A percentile compares a stretch with the other conserved stretches of the same genome.
Evolutionary conservation across 2,888 invertebrate genomes (phyloP).

Genomic region (Cinara cedri): DNA sequence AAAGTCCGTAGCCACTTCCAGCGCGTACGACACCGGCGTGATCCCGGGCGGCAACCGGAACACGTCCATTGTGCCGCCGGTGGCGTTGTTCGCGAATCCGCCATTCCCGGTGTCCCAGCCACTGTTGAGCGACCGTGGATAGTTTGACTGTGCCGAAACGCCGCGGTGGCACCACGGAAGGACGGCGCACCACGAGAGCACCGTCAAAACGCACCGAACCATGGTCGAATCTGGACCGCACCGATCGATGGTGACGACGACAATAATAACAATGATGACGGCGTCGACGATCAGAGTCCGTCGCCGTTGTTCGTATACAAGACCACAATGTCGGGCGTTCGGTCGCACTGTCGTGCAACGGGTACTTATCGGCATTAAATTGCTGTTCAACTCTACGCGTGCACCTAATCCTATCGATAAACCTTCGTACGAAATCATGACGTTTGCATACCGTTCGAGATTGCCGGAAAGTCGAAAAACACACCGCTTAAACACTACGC

Average conservation of each 20-base stretch:
- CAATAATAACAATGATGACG: background rate
- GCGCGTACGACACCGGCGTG: constrained; percentile 66
- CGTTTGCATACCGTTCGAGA: no score
- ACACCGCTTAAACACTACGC: no score
- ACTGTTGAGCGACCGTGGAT: background rate
- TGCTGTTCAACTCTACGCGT: no score
- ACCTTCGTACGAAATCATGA: no score
- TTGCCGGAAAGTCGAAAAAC: no score
- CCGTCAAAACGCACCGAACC: background rate
- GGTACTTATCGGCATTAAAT: no score
- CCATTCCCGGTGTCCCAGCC: background rate
- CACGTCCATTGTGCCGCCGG: background rate
- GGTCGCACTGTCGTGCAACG: background rate
- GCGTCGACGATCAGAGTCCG: background rate
- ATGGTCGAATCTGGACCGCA: background rate
- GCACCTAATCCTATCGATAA: no score
- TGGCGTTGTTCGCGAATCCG: background rate
- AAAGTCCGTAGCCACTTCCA: constrained; percentile 66
- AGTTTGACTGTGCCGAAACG: background rate
- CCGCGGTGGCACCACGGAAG: background rate
- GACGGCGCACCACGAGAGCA: background rate
- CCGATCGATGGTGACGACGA: no score
- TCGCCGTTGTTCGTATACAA: background rate
- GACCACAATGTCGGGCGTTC: background rate
- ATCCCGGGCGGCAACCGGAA: constrained; percentile 66